Conservation (phyloP, 2,888 invertebrate species). For the Phania funesta region DNA sequence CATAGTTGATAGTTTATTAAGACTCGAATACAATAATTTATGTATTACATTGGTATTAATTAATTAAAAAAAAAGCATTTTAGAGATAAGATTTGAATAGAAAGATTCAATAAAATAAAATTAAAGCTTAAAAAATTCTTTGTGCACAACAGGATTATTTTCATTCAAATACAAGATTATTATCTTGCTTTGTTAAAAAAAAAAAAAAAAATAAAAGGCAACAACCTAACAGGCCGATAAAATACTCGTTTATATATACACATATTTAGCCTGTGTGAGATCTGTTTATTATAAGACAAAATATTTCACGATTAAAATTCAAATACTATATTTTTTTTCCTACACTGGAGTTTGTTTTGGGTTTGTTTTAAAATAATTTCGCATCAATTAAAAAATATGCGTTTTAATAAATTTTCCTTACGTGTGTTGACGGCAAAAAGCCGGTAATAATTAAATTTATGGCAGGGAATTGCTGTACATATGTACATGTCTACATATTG, state of each 20-base stretch:
- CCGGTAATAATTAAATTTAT: no score
- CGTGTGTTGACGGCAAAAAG: no score
- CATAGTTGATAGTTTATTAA: no score
- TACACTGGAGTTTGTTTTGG: neutral
- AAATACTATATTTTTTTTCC: neutral
- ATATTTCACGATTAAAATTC: neutral
- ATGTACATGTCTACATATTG: neutral
- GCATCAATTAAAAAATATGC: neutral
- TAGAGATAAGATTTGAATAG: no score
- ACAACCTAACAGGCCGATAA: conserved; percentile 46
- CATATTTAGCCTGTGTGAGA: conserved; percentile 11
- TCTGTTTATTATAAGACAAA: neutral
- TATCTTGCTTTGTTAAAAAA: neutral
- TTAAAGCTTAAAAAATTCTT: no score
- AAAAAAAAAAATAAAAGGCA: no score
- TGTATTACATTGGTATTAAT: no score
- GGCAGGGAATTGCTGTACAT: no score
- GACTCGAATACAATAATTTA: no score
- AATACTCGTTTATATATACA: conserved; percentile 8
- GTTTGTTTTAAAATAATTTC: neutral
- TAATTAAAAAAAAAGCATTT: no score
- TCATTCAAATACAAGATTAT: neutral
- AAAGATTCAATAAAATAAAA: no score
- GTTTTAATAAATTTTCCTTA: neutral
- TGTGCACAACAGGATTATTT: neutral